Base-by-base conservation (phyloP, 1,140 invertebrate species). In the Augochlora pura region DNA sequence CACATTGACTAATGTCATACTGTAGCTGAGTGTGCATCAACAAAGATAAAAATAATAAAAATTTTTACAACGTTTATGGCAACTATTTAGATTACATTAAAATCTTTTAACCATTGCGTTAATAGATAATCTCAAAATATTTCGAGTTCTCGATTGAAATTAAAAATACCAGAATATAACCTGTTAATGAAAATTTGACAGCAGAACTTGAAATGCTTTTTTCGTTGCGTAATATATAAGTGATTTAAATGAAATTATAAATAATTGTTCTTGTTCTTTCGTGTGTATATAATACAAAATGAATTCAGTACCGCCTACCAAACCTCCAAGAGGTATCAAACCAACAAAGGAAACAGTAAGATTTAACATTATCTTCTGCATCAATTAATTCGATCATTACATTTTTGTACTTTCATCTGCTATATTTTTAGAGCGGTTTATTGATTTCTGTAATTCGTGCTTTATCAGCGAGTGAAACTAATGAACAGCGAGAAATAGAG, bases 371-470 rank as follows among this genome's bases (percentile, higher is more conserved):
- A 32, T 32, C 32, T 32, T 18, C 78, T 79, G 52, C 75, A 66
- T 64, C 42, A 2, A 52, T 69, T 66, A 67, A 65, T 85, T 65
- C 57, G 73, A 68, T 79, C 90, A 91, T 91, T 25, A 46, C 25
- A 46, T 0, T 42, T 32, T 25, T 49, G 6, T 46, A 14, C 42
- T 66, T n/a, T 46, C 59, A 77, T 67, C 1, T 27, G 25, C 42
- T 52, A 2, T 65, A 64, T 69, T 8, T 93, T 74, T 92, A 98
- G 97, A 97, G 96, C 93, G 97, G 97, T 69, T 94, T 99, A 81
- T 94, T 99, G 81, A 98, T 98, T 95, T 97, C 97, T 60, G 97
- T 99, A 10, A 98, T 99, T 84, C 94, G 97, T 77, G 98, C 97
- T 0, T 90, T 99, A 70, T 98, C 97, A 38, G 96, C 97, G 49